Evolutionary conservation across 2,888 invertebrate genomes (phyloP).

Genomic region (Scaptomyza parva): DNA sequence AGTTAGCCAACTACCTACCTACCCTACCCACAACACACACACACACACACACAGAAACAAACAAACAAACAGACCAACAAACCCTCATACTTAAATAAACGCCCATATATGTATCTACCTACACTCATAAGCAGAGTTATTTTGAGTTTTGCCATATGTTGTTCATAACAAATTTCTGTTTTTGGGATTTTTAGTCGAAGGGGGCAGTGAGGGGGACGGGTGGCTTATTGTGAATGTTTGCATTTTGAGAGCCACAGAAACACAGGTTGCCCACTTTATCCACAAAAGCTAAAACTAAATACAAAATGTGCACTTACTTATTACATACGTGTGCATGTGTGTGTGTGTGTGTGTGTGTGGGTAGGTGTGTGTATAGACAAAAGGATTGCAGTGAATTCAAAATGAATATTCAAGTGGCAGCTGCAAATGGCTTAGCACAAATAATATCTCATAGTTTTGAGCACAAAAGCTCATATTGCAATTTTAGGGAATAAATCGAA

Average conservation of each 20-base stretch:
- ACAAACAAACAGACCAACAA: slow-evolving; percentile 3
- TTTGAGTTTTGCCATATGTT: slow-evolving; percentile 33
- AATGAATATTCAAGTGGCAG: not conserved
- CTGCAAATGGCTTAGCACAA: not conserved
- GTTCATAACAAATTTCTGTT: slow-evolving; percentile 19
- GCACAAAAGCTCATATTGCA: not conserved
- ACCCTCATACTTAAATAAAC: slow-evolving; percentile 13
- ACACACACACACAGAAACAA: not conserved
- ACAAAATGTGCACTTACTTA: slow-evolving; percentile 11
- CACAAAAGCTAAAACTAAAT: slow-evolving; percentile 26
- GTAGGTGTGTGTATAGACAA: not conserved
- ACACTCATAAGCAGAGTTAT: slow-evolving; percentile 15
- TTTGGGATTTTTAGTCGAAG: slow-evolving; percentile 2
- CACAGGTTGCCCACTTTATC: slow-evolving; percentile 24
- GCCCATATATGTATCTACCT: slow-evolving; percentile 1
- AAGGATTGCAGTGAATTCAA: not conserved
- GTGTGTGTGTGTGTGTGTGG: not conserved
- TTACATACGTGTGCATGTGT: too few relatives aligned
- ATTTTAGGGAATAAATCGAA: too few relatives aligned
- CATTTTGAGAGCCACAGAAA: slow-evolving; percentile 15
- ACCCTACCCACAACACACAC: slow-evolving; percentile 36
- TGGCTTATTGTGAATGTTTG: slow-evolving; percentile 23
- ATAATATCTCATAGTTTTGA: not conserved
- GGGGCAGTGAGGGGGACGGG: too few relatives aligned
- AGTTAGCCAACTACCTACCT: slow-evolving; percentile 54